Conservation (phyloP, 2,888 invertebrate genomes). For the Himalopsyche japonica region DNA sequence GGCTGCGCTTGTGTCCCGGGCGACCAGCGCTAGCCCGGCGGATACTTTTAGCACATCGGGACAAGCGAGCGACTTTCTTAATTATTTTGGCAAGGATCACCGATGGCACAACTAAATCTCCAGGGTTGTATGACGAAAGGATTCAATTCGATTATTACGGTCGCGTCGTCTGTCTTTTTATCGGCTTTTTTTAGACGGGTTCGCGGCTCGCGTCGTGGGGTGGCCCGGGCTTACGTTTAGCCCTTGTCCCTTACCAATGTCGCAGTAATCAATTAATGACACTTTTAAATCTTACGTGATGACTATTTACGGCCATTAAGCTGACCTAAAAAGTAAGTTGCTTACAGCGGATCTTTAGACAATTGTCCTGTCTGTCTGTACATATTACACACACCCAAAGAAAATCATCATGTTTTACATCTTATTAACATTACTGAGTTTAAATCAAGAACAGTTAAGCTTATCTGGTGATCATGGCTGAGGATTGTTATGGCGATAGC, state of each 20-base stretch:
- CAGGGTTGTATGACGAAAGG: conserved; percentile 61
- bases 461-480: too few relatives aligned
- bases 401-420: too few relatives aligned
- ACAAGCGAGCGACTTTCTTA: conserved; percentile 71
- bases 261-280: background rate
- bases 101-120: conserved; percentile 60
- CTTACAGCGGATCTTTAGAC: background rate
- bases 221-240: conserved; percentile 7
- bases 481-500: too few relatives aligned
- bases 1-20: conserved; percentile 53
- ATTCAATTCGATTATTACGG: conserved; percentile 38
- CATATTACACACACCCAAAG: too few relatives aligned
- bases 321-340: background rate
- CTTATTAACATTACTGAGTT: too few relatives aligned
- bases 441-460: too few relatives aligned
- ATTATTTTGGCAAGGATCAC: conserved; percentile 77
- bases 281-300: background rate
- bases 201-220: conserved; percentile 46
- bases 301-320: background rate
- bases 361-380: background rate
- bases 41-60: conserved; percentile 64
- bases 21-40: conserved; percentile 59
- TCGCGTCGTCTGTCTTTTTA: conserved; percentile 49
- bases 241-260: conserved; percentile 13
- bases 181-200: conserved; percentile 62